Base-by-base conservation (phyloP, 2,113 vertebrate genomes). In the Strix aluco region DNA sequence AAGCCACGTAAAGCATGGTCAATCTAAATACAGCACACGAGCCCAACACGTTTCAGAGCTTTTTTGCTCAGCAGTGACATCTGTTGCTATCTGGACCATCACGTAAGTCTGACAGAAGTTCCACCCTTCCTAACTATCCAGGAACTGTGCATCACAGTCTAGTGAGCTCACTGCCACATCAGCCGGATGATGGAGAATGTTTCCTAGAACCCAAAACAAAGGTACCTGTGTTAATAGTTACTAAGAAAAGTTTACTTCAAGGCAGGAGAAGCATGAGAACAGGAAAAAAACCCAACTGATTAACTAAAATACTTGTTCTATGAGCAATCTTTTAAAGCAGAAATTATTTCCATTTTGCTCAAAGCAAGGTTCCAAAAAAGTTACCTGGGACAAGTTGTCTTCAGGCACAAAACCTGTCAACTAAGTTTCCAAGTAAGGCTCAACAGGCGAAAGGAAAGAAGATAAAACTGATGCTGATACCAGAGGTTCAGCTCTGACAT, bases 181-280 rank as follows among this genome's bases (percentile, higher is more conserved):
- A 92, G 67, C 66, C 59, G 58, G 49, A 51, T 38, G 38, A 90
- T 34, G 84, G 77, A 74, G 46, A 90, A 94, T 11, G 55, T 86
- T 95, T 95, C 96, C 96, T 94, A 90, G 92, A 97, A 96, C 73
- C 30, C 13, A 49, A 66, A 85, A 78, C 65, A 92, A 88, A 86
- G 63, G 59, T 7, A 30, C n/a, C 29, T 72, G 38, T n/a, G 80
- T 88, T 93, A 95, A 62, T 1, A 36, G 22, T 85, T 91, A 96
- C 87, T 91, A 77, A 94, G 78, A 96, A 90, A 89, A 95, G 69
- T 71, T 62, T 54, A 30, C 73, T n/a, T 47, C 13, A 17, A 59
- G 74, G 79, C 51, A 86, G 40, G 32, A 52, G 44, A 34, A 71
- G 16, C 8, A 57, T 3, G 30, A 96, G 73, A 92, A 92, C n/a